Base-by-base conservation (phyloP, 2,888 invertebrate genomes). In the Uloborus plumipes region DNA sequence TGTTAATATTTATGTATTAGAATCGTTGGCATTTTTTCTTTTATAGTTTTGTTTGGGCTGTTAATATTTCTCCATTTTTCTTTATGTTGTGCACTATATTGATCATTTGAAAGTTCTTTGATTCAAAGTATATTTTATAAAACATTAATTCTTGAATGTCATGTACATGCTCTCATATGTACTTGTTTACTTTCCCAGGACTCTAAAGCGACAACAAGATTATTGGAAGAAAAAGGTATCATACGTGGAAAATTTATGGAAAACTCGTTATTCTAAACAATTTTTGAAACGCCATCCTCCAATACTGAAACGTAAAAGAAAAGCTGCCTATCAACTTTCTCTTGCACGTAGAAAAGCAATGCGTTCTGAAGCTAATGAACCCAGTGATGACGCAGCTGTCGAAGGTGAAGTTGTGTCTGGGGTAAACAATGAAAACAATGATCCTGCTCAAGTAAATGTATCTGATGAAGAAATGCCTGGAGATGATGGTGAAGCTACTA, bases 211-310 rank as follows among this genome's bases (percentile, higher is more conserved):
- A 49, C 75, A 76, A 22, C 47, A 58, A 11, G 66, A 65, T 55
- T 71, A 53, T 14, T 82, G 81, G 81, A 71, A 71, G 31, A 71
- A 59, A 39, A 82, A 76, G 69, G 74, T 65, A 22, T 18, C 22
- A 3, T 50, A 62, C 26, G 59, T 81, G 9, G 74, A 81, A 50
- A 74, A 64, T 31, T 49, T 70, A 20, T 75, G 74, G 70, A 64
- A 70, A 22, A 58, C 26, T 1, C 47, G 74, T n/a, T 65, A 81
- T 18, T 65, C 74, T 7, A 16, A 62, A n/a, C 20, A 62, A 15
- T 75, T 49, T 20, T n/a, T 74, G n/a, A 81, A 81, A 31, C 69
- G 22, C 9, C 69, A 75, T 39, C 59, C 20, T 49, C 65, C 74
- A 31, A 15, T 75, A 18, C 55, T 73, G 39, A 53, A 16, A 7